These are phyloP conservation scores for Andrena cerasifolii DNA, from an alignment of 1,140 invertebrate species.

Conservation along the genomic window DNA sequence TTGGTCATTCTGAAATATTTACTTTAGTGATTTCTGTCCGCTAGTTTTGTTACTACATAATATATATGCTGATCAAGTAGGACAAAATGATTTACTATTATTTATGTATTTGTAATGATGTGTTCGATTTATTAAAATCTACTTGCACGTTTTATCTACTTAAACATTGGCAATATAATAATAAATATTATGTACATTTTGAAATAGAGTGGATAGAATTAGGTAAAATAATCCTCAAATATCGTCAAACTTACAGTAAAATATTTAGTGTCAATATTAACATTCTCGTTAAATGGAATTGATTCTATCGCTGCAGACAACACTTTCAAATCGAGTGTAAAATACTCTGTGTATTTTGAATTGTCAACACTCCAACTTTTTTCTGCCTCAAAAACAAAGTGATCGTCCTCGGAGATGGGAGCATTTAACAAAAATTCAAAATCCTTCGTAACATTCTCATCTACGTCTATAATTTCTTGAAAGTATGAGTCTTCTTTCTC, in stretches of 20 bases:
- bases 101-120: no score
- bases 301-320: slow-evolving; percentile 67
- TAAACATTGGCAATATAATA: no score
- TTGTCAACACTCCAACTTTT: slow-evolving; percentile 65
- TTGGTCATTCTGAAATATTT: slow-evolving; percentile 70
- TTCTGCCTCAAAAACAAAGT: slow-evolving; percentile 68
- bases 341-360: slow-evolving; percentile 67
- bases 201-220: no score
- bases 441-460: slow-evolving; percentile 26
- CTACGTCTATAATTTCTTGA: slow-evolving; percentile 8
- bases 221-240: slow-evolving; percentile 1
- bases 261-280: slow-evolving; percentile 63
- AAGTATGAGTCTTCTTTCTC: neutral
- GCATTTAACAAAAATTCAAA: slow-evolving; percentile 58
- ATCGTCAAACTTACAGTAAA: slow-evolving; percentile 66
- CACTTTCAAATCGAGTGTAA: slow-evolving; percentile 65
- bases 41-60: no score
- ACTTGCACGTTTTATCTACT: no score
- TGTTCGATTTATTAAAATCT: no score
- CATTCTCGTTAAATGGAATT: slow-evolving; percentile 67
- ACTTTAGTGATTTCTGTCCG: no score
- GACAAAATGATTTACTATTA: no score
- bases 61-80: no score
- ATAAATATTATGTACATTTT: no score
- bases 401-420: slow-evolving; percentile 57